Base-by-base conservation (phyloP, 2,113 vertebrate genomes). In the Tragulus kanchil region DNA sequence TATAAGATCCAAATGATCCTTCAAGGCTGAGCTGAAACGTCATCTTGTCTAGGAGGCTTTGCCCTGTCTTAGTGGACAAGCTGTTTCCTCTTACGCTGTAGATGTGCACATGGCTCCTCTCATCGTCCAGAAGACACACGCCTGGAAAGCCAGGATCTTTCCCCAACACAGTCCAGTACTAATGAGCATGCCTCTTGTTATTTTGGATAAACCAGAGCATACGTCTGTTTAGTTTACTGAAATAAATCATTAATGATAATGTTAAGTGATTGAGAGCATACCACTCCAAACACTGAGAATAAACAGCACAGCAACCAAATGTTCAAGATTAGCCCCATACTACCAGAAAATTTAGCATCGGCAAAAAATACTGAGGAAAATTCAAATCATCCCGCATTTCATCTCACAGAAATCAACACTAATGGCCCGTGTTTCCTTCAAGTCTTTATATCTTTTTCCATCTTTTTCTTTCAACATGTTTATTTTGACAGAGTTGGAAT, bases 1-100 rank as follows among this genome's bases (percentile, higher is more conserved):
- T 85, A 28, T 52, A 89, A 93, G 71, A 65, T 89, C 45, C 85
- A 73, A 48, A n/a, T 71, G 86, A 67, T 52, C 54, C 61, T 83
- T 95, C 36, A 64, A 79, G 73, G 31, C 17, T 73, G 31, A 42
- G 31, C 50, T 65, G 26, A 85, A 83, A n/a, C 19, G 17, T 36
- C 21, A 16, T 61, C 31, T 85, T 23, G 25, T 58, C 28, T 31
- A 13, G 61, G 50, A 78, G 58, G 16, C 17, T 45, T 59, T 62
- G 15, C 48, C 7, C 2, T 52, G 17, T 23, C 48, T 85, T 13
- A 19, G 8, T 3, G 71, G 45, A 58, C 4, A 1, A 28, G 61
- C 21, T 64, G 12, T 61, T 61, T 26, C 26, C n/a, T 75, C 28
- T 58, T 56, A 25, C 3, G 17, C 48, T 88, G 2, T 11, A 77